A percentile compares a stretch with the other conserved stretches of the same genome.
These are phyloP conservation scores for Yponomeuta sedellus DNA, from an alignment of 2,888 invertebrate genomes.

Conservation along the genomic window DNA sequence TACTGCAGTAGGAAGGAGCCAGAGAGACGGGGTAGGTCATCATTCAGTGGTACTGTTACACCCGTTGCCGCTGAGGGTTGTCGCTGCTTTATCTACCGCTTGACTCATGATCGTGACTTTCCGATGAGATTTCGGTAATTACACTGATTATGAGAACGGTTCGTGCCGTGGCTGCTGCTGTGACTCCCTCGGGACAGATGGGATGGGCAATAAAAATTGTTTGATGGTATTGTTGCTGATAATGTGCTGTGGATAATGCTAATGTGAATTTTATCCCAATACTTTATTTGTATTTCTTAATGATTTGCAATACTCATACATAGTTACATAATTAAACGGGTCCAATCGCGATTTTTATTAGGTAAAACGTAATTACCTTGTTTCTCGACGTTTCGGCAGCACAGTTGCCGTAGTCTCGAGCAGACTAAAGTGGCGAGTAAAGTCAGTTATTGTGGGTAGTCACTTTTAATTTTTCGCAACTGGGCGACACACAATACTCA, in stretches of 20 bases:
- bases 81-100: conserved; percentile 65
- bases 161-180: conserved; percentile 39
- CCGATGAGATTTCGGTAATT: conserved; percentile 69
- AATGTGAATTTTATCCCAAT: too few species aligned
- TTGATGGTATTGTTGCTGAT: conserved; percentile 6
- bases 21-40: conserved; percentile 30
- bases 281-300: too few species aligned
- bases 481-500: too few species aligned
- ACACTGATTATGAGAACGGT: conserved; percentile 65
- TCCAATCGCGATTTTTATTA: too few species aligned
- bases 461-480: too few species aligned
- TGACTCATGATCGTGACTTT: conserved; percentile 71
- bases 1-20: conserved; percentile 11
- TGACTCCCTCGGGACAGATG: conserved; percentile 27
- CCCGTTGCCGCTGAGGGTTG: conserved; percentile 44
- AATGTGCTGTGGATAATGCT: conserved; percentile 1
- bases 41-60: conserved; percentile 38
- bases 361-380: too few species aligned
- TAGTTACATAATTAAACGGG: too few species aligned
- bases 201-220: conserved; percentile 29
- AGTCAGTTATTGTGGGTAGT: too few species aligned
- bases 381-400: too few species aligned
- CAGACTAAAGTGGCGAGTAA: too few species aligned
- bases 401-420: too few species aligned
- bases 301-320: too few species aligned